Evolutionary conservation across 2,113 vertebrate species (phyloP).

Genomic region (Hydrochoerus hydrochaeris): DNA sequence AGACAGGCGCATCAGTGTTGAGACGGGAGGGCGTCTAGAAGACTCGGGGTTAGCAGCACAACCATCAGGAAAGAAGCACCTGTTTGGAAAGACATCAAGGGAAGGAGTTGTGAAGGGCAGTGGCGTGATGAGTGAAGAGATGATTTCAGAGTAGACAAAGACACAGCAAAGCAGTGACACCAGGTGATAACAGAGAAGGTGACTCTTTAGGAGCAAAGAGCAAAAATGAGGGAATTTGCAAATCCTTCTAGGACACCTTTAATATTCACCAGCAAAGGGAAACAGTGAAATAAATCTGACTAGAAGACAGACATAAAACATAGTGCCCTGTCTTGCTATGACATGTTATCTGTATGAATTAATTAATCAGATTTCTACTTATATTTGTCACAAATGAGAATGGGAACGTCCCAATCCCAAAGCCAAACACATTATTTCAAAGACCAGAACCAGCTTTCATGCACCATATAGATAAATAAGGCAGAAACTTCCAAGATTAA

Average conservation of each 20-base stretch:
- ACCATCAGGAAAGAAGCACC: not conserved
- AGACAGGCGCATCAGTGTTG: not conserved
- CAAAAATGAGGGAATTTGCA: not conserved
- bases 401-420: not conserved
- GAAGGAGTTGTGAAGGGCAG: constrained; percentile 49
- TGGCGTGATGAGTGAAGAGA: not conserved
- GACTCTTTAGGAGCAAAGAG: not conserved
- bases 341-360: not conserved
- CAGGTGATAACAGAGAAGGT: not conserved
- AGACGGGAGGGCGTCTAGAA: not conserved
- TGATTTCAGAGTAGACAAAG: not conserved
- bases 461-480: not conserved
- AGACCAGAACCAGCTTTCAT: not conserved
- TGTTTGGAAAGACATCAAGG: constrained; percentile 41
- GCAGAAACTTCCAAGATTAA: not conserved
- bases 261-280: not conserved
- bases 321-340: not conserved
- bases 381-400: not conserved
- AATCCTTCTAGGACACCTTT: not conserved
- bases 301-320: not conserved
- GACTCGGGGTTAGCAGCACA: not conserved
- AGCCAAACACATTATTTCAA: not conserved
- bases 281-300: not conserved
- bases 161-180: not conserved
- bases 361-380: not conserved